Percentiles rank a stretch among this genome's conserved stretches.
These are phyloP conservation scores for Lethrus apterus DNA, from an alignment of 1,140 invertebrate genomes.

Conservation along the genomic window DNA sequence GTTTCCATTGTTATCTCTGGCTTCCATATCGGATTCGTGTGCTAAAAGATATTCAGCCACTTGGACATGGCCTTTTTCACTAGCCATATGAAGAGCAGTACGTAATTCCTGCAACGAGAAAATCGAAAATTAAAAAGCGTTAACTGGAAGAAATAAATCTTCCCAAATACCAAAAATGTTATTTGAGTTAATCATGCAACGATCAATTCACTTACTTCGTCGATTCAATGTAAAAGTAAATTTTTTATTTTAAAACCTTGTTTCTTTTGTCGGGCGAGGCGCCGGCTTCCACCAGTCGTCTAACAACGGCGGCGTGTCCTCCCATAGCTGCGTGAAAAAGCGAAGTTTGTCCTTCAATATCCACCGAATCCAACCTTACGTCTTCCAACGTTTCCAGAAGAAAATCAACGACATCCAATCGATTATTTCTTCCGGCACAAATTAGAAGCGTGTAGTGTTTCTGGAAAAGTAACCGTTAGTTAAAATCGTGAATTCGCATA, in stretches of 20 bases:
- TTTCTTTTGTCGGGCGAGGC: constrained; percentile 57
- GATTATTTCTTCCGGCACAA: constrained; percentile 60
- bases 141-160: too few relatives aligned
- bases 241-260: too few relatives aligned
- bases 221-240: too few relatives aligned
- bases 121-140: constrained; percentile 2
- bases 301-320: constrained; percentile 63
- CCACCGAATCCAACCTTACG: constrained; percentile 51
- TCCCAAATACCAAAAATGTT: too few relatives aligned
- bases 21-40: constrained; percentile 50
- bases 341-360: constrained; percentile 60
- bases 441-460: constrained; percentile 62
- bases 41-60: constrained; percentile 57
- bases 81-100: constrained; percentile 66
- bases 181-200: too few relatives aligned
- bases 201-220: too few relatives aligned
- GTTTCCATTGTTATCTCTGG: constrained; percentile 67
- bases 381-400: constrained; percentile 53
- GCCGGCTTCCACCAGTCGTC: constrained; percentile 60
- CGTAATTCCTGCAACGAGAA: constrained; percentile 47
- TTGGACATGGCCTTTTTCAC: constrained; percentile 62
- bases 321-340: constrained; percentile 68
- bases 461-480: constrained; percentile 38
- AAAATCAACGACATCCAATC: constrained; percentile 52
- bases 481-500: background rate